Evolutionary conservation across 2,113 vertebrate species (phyloP).

Genomic region (Microtus pennsylvanicus): DNA sequence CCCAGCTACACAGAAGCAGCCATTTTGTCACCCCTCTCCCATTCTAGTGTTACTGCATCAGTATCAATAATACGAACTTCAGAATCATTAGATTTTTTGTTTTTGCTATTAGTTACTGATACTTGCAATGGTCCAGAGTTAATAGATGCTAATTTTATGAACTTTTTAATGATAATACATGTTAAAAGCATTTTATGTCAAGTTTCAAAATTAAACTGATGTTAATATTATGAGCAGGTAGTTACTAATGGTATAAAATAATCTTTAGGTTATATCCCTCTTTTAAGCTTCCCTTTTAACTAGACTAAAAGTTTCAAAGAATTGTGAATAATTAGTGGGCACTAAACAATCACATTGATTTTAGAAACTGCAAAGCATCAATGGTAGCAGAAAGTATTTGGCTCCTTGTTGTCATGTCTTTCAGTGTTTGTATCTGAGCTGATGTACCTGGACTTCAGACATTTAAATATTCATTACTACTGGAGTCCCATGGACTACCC

Average conservation of each 20-base stretch:
- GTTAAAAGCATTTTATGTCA: slow-evolving; percentile 50
- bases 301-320: slow-evolving; percentile 25
- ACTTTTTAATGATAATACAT: slow-evolving; percentile 1
- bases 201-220: slow-evolving; percentile 50
- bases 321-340: background rate
- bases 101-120: slow-evolving; percentile 37
- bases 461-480: background rate
- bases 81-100: slow-evolving; percentile 33
- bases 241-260: slow-evolving; percentile 20
- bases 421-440: background rate
- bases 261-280: background rate
- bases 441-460: background rate
- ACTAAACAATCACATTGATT: background rate
- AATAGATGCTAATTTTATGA: background rate
- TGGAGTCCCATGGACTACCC: too few relatives aligned
- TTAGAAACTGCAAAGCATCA: background rate
- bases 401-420: background rate
- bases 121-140: background rate
- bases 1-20: background rate
- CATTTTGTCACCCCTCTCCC: slow-evolving; percentile 9
- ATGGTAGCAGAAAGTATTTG: background rate
- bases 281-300: background rate
- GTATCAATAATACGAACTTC: slow-evolving; percentile 1
- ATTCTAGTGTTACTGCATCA: background rate
- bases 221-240: background rate